Evolutionary conservation across 2,113 vertebrate genomes (phyloP).

Genomic region (Dipodomys spectabilis): DNA sequence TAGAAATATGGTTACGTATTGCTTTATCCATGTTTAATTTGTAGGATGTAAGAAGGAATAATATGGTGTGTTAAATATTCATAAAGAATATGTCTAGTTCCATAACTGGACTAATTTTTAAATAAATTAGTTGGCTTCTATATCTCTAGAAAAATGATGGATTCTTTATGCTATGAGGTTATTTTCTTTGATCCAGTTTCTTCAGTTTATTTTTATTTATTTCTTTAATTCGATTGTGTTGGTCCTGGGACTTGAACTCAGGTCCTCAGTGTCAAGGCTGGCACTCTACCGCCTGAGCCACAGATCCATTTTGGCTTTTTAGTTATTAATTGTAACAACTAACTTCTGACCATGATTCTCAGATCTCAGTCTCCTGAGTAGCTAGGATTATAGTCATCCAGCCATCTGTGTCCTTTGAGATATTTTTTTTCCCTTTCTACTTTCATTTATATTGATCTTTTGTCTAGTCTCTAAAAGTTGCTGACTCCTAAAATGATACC

Average conservation of each 20-base stretch:
- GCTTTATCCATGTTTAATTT: slow-evolving; percentile 10
- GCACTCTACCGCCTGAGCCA: no score
- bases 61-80: slow-evolving; percentile 4
- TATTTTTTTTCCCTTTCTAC: background rate
- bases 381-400: no score
- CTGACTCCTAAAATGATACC: slow-evolving; percentile 12
- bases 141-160: slow-evolving; percentile 23
- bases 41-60: slow-evolving; percentile 30
- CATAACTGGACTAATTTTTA: background rate
- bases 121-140: background rate
- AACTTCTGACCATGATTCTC: no score
- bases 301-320: no score
- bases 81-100: background rate
- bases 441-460: slow-evolving; percentile 54
- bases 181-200: slow-evolving; percentile 49
- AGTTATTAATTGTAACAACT: no score
- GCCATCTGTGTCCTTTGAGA: background rate
- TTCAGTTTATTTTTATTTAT: slow-evolving; percentile 14
- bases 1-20: slow-evolving; percentile 14
- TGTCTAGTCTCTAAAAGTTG: background rate
- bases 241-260: no score
- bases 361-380: no score
- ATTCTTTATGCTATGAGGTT: slow-evolving; percentile 14
- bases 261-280: no score
- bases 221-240: no score